A percentile compares a stretch with the other conserved stretches of the same genome.
Conservation (phyloP, 2,797 vertebrate species). For the Spinus pinus region DNA sequence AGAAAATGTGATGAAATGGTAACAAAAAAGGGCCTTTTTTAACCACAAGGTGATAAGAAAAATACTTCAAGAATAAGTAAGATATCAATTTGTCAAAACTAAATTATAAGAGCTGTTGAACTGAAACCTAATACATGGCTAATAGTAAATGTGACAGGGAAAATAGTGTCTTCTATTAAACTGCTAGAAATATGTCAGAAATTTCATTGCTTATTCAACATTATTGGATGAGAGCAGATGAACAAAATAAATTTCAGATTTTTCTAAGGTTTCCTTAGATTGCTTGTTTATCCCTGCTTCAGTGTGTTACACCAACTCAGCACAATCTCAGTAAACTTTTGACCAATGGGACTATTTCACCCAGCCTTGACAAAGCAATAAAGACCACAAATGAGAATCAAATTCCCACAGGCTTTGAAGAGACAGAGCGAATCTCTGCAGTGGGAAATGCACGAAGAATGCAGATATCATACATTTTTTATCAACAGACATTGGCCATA, state of each 20-base stretch:
- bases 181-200: conserved; percentile 51
- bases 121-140: conserved; percentile 19
- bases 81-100: conserved; percentile 56
- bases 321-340: not conserved
- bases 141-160: conserved; percentile 27
- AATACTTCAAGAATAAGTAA: conserved; percentile 26
- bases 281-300: not conserved
- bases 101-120: conserved; percentile 64
- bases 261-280: not conserved
- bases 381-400: not conserved
- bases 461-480: not conserved
- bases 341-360: not conserved
- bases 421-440: not conserved
- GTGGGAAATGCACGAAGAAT: not conserved
- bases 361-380: not conserved
- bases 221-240: conserved; percentile 21
- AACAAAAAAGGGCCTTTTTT: conserved; percentile 16
- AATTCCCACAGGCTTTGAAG: not conserved
- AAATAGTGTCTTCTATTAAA: conserved; percentile 61
- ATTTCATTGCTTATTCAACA: conserved; percentile 44
- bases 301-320: not conserved
- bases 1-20: conserved; percentile 35
- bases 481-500: not conserved
- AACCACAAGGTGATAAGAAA: conserved; percentile 19
- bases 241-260: conserved; percentile 6